Evolutionary conservation across 2,797 vertebrate species (phyloP).

Genomic region (Xyrichtys novacula): DNA sequence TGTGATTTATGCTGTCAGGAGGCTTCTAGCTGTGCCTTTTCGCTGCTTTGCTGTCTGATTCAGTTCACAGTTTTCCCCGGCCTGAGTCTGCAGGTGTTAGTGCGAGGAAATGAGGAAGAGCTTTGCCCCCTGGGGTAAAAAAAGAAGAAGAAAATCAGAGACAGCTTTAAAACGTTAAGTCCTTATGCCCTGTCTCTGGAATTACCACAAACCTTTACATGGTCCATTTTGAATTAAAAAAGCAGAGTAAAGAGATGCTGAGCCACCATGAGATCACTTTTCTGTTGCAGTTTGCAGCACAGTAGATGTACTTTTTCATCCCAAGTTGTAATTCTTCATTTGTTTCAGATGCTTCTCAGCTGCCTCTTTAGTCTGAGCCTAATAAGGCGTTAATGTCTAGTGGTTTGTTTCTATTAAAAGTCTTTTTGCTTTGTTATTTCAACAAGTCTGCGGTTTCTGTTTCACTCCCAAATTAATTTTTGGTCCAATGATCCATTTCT

Average conservation of each 20-base stretch:
- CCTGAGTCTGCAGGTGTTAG: conserved; percentile 65
- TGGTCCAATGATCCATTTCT: conserved; percentile 19
- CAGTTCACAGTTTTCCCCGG: conserved; percentile 45
- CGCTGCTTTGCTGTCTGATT: conserved; percentile 54
- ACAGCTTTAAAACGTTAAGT: conserved; percentile 74
- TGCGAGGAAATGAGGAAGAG: conserved; percentile 54
- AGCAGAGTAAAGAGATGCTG: conserved; percentile 52
- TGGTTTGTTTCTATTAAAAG: neutral
- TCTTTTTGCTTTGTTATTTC: conserved; percentile 6
- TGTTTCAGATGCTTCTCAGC: neutral
- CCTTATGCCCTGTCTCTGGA: conserved; percentile 44
- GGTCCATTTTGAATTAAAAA: too few relatives aligned
- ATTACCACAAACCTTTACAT: neutral
- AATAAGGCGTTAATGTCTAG: conserved; percentile 15
- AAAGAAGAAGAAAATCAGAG: conserved; percentile 44
- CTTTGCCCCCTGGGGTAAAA: conserved; percentile 18
- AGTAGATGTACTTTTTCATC: neutral
- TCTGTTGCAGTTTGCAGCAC: conserved; percentile 6
- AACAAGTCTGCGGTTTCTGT: conserved; percentile 29
- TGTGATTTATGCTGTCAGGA: conserved; percentile 59
- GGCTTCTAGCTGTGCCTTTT: conserved; percentile 31
- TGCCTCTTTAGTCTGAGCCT: neutral
- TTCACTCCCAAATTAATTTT: conserved; percentile 20
- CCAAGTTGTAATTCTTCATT: conserved; percentile 8
- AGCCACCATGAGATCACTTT: conserved; percentile 50